Percentiles rank a stretch among this genome's conserved stretches.
Conservation (phyloP, 1,140 invertebrate species). For the Camponotus vicinus region DNA sequence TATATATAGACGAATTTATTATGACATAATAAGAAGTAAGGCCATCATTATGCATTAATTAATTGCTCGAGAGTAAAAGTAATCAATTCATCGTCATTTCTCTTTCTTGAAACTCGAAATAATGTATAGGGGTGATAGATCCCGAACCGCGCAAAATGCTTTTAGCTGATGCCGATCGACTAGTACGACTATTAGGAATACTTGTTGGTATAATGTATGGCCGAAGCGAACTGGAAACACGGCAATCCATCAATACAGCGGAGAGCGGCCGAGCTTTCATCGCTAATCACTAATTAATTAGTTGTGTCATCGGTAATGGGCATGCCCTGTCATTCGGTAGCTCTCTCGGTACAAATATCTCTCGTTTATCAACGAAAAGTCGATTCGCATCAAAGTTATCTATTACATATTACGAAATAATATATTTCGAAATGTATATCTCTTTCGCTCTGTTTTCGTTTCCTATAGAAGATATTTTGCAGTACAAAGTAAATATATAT, state of each 20-base stretch:
- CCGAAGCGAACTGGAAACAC: conserved; percentile 70
- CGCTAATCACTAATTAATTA: conserved; percentile 82
- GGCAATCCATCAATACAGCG: conserved; percentile 78
- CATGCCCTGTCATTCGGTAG: conserved; percentile 25
- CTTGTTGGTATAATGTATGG: conserved; percentile 43
- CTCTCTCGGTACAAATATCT: conserved; percentile 11
- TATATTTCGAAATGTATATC: background rate
- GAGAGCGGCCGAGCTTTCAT: conserved; percentile 66
- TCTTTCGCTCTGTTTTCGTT: background rate
- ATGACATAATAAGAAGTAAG: background rate
- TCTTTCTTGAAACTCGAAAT: conserved; percentile 7
- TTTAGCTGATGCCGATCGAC: conserved; percentile 51
- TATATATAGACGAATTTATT: background rate
- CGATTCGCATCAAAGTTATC: background rate
- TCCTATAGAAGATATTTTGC: background rate
- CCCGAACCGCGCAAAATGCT: background rate
- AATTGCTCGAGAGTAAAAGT: conserved; percentile 7
- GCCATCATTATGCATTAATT: background rate
- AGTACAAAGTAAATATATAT: background rate
- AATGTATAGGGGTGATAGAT: conserved; percentile 9
- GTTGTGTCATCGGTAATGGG: conserved; percentile 58
- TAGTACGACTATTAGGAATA: conserved; percentile 20
- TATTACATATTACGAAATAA: conserved; percentile 10
- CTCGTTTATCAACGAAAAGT: conserved; percentile 40
- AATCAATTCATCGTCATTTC: background rate